Conservation (phyloP, 2,113 vertebrate species). For the Mustelus asterias region DNA sequence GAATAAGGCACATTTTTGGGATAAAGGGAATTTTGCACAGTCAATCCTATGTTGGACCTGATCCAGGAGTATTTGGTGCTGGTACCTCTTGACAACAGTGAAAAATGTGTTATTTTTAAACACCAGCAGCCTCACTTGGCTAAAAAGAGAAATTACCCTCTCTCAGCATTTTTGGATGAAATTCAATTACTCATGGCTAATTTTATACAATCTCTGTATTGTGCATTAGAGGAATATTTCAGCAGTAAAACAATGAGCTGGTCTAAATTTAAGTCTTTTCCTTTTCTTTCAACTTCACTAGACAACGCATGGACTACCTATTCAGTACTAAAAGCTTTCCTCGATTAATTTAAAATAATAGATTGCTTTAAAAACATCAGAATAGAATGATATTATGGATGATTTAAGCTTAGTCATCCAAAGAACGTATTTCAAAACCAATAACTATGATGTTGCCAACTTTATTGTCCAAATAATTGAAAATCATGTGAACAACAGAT, state of each 20-base stretch:
- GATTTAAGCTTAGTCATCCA: background rate
- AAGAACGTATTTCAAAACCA: background rate
- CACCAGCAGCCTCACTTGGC: background rate
- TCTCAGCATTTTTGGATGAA: background rate
- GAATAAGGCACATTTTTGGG: background rate
- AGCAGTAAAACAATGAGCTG: background rate
- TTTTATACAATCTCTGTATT: background rate
- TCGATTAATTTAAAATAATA: background rate
- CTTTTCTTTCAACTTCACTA: background rate
- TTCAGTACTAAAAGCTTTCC: background rate
- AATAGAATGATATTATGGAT: background rate
- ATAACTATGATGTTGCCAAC: background rate
- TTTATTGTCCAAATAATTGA: background rate
- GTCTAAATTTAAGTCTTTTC: background rate
- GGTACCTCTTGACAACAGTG: background rate
- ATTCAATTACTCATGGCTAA: background rate
- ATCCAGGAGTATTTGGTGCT: background rate
- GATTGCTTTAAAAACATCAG: background rate
- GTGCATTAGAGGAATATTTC: background rate
- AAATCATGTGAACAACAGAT: background rate
- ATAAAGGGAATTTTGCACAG: background rate
- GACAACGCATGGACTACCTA: background rate
- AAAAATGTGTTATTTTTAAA: background rate
- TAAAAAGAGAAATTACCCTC: background rate
- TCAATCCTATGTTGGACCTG: background rate